phyloP scores from a whole-genome alignment of 2,888 invertebrate species.

The Gordius sp. region DNA sequence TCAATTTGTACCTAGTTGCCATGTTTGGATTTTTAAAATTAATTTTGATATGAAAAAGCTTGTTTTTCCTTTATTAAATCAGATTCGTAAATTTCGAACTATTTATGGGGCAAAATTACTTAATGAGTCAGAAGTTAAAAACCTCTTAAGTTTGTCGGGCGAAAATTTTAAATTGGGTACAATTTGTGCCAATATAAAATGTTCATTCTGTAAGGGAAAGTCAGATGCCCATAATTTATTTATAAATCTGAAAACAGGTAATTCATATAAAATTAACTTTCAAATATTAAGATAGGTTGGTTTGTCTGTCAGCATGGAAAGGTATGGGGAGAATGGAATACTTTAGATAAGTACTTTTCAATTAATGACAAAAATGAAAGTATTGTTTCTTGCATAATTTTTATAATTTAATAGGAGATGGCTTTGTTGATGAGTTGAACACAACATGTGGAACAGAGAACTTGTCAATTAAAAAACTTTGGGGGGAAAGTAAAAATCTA shows the following conservation, averaged over 20 bases:
- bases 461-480: too few relatives aligned
- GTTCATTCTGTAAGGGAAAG: not conserved
- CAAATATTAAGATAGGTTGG: not conserved
- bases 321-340: not conserved
- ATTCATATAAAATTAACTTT: not conserved
- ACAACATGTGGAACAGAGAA: too few relatives aligned
- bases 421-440: too few relatives aligned
- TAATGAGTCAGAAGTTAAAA: too few relatives aligned
- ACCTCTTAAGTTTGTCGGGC: too few relatives aligned
- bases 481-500: too few relatives aligned
- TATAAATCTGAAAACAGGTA: not conserved
- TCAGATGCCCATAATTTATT: not conserved
- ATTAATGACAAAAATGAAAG: not conserved
- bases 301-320: not conserved
- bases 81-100: too few relatives aligned
- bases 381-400: not conserved
- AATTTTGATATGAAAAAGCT: too few relatives aligned
- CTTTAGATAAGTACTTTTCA: not conserved
- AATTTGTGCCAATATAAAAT: not conserved
- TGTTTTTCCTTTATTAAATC: too few relatives aligned
- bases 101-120: too few relatives aligned
- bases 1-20: too few relatives aligned
- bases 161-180: not conserved
- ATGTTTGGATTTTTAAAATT: too few relatives aligned
- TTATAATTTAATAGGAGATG: not conserved